These are phyloP conservation scores for Graphium colonna DNA, from an alignment of 2,888 invertebrate genomes.

Conservation along the genomic window DNA sequence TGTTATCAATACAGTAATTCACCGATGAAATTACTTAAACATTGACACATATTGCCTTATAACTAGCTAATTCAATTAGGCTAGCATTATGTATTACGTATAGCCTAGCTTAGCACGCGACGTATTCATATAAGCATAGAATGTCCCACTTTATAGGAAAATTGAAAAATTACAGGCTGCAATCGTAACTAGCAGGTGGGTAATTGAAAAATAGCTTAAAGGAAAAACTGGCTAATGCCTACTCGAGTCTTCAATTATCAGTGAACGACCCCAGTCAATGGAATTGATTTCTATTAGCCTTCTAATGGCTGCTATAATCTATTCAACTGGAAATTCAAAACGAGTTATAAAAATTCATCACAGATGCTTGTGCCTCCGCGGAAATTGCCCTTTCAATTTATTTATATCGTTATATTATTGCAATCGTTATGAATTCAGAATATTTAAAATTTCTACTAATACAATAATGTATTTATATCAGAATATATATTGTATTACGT, in stretches of 20 bases:
- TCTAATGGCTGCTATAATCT: slow-evolving; percentile 25
- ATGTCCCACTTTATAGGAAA: slow-evolving; percentile 32
- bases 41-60: too few relatives aligned
- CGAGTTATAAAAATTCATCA: slow-evolving; percentile 3
- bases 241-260: slow-evolving; percentile 50
- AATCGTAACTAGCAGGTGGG: slow-evolving; percentile 33
- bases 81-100: too few relatives aligned
- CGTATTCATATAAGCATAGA: slow-evolving; percentile 27
- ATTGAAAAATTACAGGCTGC: slow-evolving; percentile 53
- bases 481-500: too few relatives aligned
- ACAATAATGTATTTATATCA: too few relatives aligned
- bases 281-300: slow-evolving; percentile 41
- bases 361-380: neutral
- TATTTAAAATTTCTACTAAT: too few relatives aligned
- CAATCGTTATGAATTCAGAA: too few relatives aligned
- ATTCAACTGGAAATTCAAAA: slow-evolving; percentile 22
- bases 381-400: neutral
- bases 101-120: neutral
- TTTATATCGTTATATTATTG: too few relatives aligned
- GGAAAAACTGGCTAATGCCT: slow-evolving; percentile 39
- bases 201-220: slow-evolving; percentile 48
- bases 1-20: too few relatives aligned
- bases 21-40: too few relatives aligned
- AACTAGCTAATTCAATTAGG: too few relatives aligned
- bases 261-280: slow-evolving; percentile 43